Evolutionary conservation across 2,888 invertebrate genomes (phyloP).

Genomic region (Kryphioiulus occultus): DNA sequence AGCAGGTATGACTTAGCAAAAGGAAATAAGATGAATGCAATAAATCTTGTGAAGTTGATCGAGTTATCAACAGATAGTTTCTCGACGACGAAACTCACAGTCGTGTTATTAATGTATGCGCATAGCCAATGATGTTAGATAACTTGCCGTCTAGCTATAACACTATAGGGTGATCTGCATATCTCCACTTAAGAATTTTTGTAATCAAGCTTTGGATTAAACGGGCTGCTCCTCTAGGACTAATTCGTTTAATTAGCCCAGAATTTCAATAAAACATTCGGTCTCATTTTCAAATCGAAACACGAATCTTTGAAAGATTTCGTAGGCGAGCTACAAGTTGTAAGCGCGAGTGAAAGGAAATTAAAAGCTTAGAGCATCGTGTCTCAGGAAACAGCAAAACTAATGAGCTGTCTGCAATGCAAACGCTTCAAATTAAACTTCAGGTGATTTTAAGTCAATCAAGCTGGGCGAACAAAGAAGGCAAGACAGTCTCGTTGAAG

Average conservation of each 20-base stretch:
- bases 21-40: too few relatives aligned
- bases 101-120: too few relatives aligned
- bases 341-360: neutral
- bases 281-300: slow-evolving; percentile 24
- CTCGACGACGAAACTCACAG: too few relatives aligned
- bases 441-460: slow-evolving; percentile 31
- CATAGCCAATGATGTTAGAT: too few relatives aligned
- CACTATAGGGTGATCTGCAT: neutral
- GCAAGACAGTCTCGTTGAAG: neutral
- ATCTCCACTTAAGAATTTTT: neutral
- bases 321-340: neutral
- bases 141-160: neutral
- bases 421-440: slow-evolving; percentile 18
- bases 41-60: too few relatives aligned
- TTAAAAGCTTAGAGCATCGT: neutral
- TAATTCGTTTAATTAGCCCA: neutral
- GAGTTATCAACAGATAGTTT: too few relatives aligned
- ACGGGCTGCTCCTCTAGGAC: neutral
- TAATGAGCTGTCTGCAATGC: slow-evolving; percentile 25
- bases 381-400: slow-evolving; percentile 15
- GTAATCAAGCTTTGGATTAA: neutral
- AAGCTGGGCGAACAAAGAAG: neutral
- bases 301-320: neutral
- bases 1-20: too few relatives aligned
- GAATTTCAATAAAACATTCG: slow-evolving; percentile 14